Conservation (phyloP, 1,140 invertebrate species). For the Neotoxoptera formosana region DNA sequence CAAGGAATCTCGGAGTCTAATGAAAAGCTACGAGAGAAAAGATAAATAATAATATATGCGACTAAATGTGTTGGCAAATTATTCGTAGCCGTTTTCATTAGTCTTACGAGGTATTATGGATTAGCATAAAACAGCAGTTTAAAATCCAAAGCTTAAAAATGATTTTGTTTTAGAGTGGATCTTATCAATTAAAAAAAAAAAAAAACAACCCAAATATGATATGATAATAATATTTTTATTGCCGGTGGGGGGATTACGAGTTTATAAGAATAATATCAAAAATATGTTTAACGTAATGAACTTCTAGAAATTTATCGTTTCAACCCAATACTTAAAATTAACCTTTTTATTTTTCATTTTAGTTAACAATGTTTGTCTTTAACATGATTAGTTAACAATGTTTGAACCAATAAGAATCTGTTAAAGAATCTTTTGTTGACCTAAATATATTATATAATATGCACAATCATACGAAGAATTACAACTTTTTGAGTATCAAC, state of each 20-base stretch:
- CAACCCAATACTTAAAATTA: not conserved
- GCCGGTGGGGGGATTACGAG: not conserved
- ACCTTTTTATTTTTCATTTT: not conserved
- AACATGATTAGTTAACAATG: too few species aligned
- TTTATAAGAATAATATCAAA: not conserved
- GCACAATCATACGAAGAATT: not conserved
- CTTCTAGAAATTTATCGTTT: not conserved
- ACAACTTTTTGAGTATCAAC: not conserved
- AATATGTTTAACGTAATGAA: not conserved
- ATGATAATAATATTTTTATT: not conserved
- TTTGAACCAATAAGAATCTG: not conserved
- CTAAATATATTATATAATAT: not conserved
- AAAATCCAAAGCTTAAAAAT: not conserved
- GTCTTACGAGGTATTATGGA: not conserved
- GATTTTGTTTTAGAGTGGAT: not conserved
- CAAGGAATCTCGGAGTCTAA: constrained; percentile 1
- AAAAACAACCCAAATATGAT: not conserved
- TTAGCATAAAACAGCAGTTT: constrained; percentile 13
- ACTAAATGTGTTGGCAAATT: not conserved
- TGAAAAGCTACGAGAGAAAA: constrained; percentile 13
- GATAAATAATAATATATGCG: constrained; percentile 11
- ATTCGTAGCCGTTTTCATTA: constrained; percentile 2
- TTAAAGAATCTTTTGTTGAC: not conserved
- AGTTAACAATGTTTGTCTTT: too few species aligned
- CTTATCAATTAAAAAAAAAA: not conserved